These are phyloP conservation scores for Somateria mollissima DNA, from an alignment of 2,797 vertebrate genomes.

Conservation along the genomic window DNA sequence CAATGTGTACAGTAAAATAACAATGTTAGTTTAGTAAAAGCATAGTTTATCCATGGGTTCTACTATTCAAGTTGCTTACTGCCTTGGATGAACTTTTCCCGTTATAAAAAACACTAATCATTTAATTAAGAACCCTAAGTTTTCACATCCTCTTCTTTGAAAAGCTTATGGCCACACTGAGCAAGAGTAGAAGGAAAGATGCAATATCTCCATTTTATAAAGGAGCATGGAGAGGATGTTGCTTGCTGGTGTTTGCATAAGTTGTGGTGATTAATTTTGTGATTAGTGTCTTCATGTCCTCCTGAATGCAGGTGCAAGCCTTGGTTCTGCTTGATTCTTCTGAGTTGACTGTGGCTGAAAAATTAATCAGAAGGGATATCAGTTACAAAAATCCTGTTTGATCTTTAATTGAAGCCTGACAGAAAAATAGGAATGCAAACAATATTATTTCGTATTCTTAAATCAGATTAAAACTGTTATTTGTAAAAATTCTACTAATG, in stretches of 20 bases:
- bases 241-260: neutral
- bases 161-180: neutral
- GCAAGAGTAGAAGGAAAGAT: neutral
- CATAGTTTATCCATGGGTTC: neutral
- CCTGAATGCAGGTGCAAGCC: neutral
- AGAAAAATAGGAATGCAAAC: constrained; percentile 34
- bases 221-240: neutral
- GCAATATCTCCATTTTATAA: neutral
- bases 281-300: neutral
- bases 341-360: neutral
- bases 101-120: neutral
- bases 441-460: constrained; percentile 22
- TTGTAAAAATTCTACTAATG: neutral
- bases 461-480: neutral
- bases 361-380: neutral
- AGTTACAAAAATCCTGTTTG: neutral
- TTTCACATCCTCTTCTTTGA: neutral
- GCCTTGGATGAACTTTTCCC: neutral
- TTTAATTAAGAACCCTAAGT: neutral
- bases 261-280: neutral
- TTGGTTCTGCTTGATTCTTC: neutral
- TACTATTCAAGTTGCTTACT: neutral
- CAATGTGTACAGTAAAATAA: neutral
- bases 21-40: neutral
- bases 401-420: neutral